These are phyloP conservation scores for Metaphire vulgaris DNA, from an alignment of 1,140 invertebrate genomes.

Conservation along the genomic window DNA sequence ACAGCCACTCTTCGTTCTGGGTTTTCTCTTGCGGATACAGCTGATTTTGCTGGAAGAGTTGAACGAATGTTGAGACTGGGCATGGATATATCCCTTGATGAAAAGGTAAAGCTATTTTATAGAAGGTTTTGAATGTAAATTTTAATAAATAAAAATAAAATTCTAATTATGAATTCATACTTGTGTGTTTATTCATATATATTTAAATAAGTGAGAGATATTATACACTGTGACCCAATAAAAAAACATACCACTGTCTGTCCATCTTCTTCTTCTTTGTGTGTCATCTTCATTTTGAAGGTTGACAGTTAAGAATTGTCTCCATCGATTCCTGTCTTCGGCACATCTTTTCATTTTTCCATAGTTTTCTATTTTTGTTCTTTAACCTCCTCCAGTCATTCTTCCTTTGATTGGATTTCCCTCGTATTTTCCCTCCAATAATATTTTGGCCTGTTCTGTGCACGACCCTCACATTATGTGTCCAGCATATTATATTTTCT, in stretches of 20 bases:
- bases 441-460: too few relatives aligned
- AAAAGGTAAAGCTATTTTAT: conserved; percentile 51
- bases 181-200: conserved; percentile 4
- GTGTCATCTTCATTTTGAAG: background rate
- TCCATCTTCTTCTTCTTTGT: background rate
- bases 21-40: conserved; percentile 77
- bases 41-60: conserved; percentile 76
- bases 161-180: conserved; percentile 1
- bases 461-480: too few relatives aligned
- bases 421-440: too few relatives aligned
- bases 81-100: conserved; percentile 72
- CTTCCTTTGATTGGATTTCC: too few relatives aligned
- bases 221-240: background rate
- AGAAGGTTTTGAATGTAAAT: background rate
- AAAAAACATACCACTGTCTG: background rate
- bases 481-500: too few relatives aligned
- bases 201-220: background rate
- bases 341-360: too few relatives aligned
- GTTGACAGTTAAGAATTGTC: too few relatives aligned
- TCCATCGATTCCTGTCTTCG: too few relatives aligned
- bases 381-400: too few relatives aligned
- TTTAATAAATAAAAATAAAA: background rate
- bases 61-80: conserved; percentile 68
- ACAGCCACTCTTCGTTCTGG: conserved; percentile 83
- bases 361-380: too few relatives aligned